phyloP scores from a whole-genome alignment of 2,888 invertebrate species.

The Cremastinae sp. region DNA sequence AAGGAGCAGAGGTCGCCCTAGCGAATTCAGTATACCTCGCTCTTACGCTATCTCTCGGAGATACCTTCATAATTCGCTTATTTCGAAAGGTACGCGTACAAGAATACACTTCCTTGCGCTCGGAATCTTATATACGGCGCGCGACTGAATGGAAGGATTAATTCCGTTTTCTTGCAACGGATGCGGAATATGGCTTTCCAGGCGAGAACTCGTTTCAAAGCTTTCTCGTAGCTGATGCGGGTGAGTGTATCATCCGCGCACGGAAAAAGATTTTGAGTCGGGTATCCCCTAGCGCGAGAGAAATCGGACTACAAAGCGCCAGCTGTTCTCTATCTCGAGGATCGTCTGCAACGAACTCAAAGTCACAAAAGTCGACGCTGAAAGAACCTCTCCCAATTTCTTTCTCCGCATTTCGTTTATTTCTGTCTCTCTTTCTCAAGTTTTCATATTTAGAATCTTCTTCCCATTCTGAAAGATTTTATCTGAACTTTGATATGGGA shows the following conservation, averaged over 20 bases:
- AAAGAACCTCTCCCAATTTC: not conserved
- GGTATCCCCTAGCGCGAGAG: not conserved
- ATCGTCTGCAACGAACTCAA: constrained; percentile 1
- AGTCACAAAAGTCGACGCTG: constrained; percentile 30
- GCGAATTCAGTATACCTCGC: not conserved
- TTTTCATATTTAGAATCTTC: not conserved
- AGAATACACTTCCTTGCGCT: no score
- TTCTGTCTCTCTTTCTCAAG: not conserved
- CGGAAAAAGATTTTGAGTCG: no score
- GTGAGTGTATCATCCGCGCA: no score
- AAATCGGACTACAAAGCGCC: constrained; percentile 40
- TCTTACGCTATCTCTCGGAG: not conserved
- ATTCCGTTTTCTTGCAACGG: constrained; percentile 21
- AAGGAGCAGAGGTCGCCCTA: no score
- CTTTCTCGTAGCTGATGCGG: no score
- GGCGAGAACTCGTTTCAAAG: constrained; percentile 31
- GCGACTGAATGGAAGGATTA: constrained; percentile 41
- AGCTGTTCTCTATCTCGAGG: not conserved
- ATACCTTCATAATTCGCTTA: constrained; percentile 16
- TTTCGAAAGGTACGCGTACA: no score
- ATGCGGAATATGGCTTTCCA: not conserved
- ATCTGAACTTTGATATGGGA: no score
- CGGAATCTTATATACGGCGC: no score
- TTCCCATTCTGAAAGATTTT: not conserved
- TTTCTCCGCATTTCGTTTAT: no score